phyloP scores from a whole-genome alignment of 53 echinoderm and acorn worm species.

The Astropecten irregularis region DNA sequence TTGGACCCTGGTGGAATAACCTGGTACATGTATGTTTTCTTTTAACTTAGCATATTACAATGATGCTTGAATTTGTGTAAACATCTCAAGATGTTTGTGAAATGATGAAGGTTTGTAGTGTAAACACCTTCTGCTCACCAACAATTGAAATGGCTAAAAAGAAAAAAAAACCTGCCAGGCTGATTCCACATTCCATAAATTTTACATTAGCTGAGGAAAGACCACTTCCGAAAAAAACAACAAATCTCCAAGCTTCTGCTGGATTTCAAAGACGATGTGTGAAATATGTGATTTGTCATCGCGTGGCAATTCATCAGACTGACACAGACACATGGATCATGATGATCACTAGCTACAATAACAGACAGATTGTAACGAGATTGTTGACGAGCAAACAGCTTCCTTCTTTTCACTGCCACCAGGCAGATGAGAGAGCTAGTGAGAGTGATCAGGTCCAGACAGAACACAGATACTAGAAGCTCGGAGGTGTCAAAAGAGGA shows the following conservation, averaged over 20 bases:
- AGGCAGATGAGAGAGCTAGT: too few species aligned
- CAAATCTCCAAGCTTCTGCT: neutral
- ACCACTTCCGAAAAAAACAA: too few species aligned
- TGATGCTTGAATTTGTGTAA: too few species aligned
- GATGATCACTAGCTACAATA: neutral
- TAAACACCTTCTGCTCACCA: too few species aligned
- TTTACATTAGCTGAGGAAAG: neutral
- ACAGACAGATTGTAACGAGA: neutral
- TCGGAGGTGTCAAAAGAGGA: neutral
- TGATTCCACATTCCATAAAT: slow-evolving; percentile 30
- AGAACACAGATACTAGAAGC: slow-evolving; percentile 2
- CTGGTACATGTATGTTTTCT: too few species aligned
- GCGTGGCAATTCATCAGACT: neutral
- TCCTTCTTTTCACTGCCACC: too few species aligned
- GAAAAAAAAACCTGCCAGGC: too few species aligned
- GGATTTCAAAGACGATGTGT: neutral
- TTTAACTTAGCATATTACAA: too few species aligned
- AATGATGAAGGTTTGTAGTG: too few species aligned
- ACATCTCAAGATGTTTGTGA: too few species aligned
- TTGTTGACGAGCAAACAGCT: slow-evolving; percentile 22
- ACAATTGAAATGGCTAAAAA: too few species aligned
- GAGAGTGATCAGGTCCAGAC: neutral
- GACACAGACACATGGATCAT: neutral
- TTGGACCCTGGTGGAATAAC: too few species aligned
- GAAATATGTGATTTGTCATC: neutral